These are phyloP conservation scores for Larimichthys crocea DNA, from an alignment of 2,113 vertebrate species.

Conservation along the genomic window DNA sequence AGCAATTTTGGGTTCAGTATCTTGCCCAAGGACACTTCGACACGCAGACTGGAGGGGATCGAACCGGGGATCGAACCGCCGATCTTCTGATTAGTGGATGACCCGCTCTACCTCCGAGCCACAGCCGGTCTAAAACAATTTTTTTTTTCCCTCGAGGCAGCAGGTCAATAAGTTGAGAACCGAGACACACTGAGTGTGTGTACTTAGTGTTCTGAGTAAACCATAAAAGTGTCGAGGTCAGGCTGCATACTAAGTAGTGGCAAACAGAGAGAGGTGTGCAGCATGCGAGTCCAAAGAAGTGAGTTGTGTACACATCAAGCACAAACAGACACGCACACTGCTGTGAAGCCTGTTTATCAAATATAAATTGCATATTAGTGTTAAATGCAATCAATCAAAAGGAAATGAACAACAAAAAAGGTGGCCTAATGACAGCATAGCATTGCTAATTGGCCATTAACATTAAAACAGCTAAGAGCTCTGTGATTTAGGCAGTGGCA, in stretches of 20 bases:
- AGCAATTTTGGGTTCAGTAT: too few species aligned
- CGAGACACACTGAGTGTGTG: slow-evolving; percentile 16
- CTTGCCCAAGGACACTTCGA: too few species aligned
- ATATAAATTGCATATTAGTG: background rate
- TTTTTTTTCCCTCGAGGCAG: background rate
- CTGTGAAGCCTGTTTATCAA: background rate
- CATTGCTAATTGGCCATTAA: background rate
- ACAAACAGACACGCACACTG: background rate
- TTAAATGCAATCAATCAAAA: background rate
- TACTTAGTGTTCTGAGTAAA: slow-evolving; percentile 36
- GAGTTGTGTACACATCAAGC: background rate
- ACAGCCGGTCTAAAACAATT: background rate
- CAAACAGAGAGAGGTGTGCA: slow-evolving; percentile 26
- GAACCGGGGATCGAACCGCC: too few species aligned
- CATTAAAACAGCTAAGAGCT: background rate
- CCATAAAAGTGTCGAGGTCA: slow-evolving; percentile 8
- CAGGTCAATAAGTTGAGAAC: slow-evolving; percentile 44
- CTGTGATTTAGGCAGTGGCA: too few species aligned
- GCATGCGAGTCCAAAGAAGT: background rate
- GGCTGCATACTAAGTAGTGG: slow-evolving; percentile 49
- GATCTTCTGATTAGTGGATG: too few species aligned
- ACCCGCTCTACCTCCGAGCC: too few species aligned
- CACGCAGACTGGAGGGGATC: too few species aligned
- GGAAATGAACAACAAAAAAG: background rate
- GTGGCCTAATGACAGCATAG: background rate